Evolutionary conservation across 2,888 invertebrate genomes (phyloP), one percentile per base, ranked within the genome.

Genomic region (Polylopha cassiicola): DNA sequence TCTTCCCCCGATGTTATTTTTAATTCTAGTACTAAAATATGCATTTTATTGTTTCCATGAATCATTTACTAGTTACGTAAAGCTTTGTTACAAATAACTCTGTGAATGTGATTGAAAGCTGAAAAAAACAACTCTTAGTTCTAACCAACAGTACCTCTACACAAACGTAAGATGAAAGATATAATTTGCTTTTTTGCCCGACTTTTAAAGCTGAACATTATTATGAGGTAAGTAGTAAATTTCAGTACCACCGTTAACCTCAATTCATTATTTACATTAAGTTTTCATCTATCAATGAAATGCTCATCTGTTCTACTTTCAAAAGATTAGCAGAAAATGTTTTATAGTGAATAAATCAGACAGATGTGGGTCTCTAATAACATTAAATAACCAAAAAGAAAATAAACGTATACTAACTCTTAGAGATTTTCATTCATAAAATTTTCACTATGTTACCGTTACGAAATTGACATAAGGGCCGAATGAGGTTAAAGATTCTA

Each of bases 351-450:
- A 65, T 65, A 66, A 61, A 57, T 51, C 51, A 26, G 54, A 55
- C 62, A 61, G 67, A 75, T 73, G 65, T 70, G 65, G 71, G 69
- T 67, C 65, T 73, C 60, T 65, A 61, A 65, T 66, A 65, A 70
- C 66, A 71, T 67, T 57, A 65, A 61, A 52, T 45, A 46, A 43
- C 60, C 58, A 42, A 50, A 63, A 65, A 55, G 55, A 73, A 66
- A 65, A 69, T 65, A 65, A 69, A 67, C 60, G 61, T 58, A 24
- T 30, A 41, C 33, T 26, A 29, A 34, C 26, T 36, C 55, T 43
- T 45, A 46, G 44, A 59, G 61, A 62, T 63, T 64, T 67, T 57
- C 74, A 76, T 75, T 77, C 71, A 75, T 69, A 73, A 75, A 73
- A 72, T 61, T 47, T 65, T 66, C 65, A 58, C 58, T 58, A 59